phyloP scores from a whole-genome alignment of 2,113 vertebrate species.

The Fulmarus glacialis region DNA sequence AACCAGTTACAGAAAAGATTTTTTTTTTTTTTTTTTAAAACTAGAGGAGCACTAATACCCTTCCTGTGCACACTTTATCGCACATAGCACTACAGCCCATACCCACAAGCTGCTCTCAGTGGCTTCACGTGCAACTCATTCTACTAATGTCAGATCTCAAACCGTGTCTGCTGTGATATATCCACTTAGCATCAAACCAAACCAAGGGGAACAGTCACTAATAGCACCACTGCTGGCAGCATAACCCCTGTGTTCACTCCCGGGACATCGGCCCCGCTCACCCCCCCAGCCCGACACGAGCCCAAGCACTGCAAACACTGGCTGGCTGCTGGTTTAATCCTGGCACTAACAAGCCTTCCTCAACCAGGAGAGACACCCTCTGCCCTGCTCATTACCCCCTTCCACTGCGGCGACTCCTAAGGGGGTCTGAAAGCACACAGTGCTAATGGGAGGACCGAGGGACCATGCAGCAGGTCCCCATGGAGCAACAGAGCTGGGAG shows the following conservation, averaged over 20 bases:
- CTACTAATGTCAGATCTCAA: not conserved
- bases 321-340: not conserved
- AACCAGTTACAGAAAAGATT: not conserved
- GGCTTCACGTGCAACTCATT: not conserved
- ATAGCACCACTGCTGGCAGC: not conserved
- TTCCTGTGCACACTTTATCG: not conserved
- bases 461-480: not conserved
- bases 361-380: not conserved
- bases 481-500: not conserved
- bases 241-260: not conserved
- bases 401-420: not conserved
- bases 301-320: not conserved
- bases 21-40: not conserved
- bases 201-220: not conserved
- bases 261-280: accelerated
- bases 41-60: not conserved
- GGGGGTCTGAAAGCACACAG: not conserved
- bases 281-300: not conserved
- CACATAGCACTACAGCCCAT: not conserved
- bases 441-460: not conserved
- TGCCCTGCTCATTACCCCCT: not conserved
- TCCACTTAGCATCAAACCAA: not conserved
- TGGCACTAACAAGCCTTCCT: not conserved
- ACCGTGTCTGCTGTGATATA: not conserved
- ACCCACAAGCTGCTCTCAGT: not conserved